These are phyloP conservation scores for Heliconius himera DNA, from an alignment of 1,140 invertebrate genomes.

Conservation along the genomic window DNA sequence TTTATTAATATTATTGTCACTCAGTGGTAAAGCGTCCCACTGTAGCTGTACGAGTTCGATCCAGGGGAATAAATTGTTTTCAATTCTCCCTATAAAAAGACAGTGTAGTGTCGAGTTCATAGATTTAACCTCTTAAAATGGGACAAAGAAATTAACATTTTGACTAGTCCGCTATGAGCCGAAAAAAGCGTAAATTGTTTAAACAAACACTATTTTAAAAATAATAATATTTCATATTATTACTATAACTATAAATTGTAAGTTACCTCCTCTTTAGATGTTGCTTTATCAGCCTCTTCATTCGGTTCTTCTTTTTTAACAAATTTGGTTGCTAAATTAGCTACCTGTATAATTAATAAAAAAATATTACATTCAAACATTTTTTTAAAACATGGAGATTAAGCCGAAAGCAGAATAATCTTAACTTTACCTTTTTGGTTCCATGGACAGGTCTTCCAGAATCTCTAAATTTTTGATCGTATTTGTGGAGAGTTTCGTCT, in stretches of 20 bases:
- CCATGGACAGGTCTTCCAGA: conserved; percentile 69
- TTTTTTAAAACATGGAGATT: no score
- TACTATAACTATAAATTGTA: not conserved
- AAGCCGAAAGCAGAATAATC: not conserved
- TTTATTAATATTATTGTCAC: no score
- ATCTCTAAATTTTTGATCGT: conserved; percentile 88
- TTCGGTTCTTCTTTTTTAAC: conserved; percentile 61
- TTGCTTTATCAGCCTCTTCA: conserved; percentile 43
- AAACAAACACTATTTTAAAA: not conserved
- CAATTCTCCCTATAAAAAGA: no score
- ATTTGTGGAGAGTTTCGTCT: conserved; percentile 89
- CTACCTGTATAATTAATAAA: conserved; percentile 51
- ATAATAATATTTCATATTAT: not conserved
- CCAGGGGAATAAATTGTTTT: no score
- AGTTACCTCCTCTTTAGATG: conserved; percentile 62
- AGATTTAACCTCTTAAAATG: no score
- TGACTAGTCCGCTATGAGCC: no score
- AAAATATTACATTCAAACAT: not conserved
- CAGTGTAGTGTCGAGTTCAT: no score
- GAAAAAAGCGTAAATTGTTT: no score
- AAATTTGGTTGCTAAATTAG: conserved; percentile 69
- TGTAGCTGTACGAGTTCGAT: no score
- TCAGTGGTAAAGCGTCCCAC: no score
- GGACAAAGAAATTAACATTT: no score
- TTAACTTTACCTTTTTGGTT: conserved; percentile 57